Evolutionary conservation across 2,797 vertebrate genomes (phyloP).

Genomic region (Eulemur mongoz): DNA sequence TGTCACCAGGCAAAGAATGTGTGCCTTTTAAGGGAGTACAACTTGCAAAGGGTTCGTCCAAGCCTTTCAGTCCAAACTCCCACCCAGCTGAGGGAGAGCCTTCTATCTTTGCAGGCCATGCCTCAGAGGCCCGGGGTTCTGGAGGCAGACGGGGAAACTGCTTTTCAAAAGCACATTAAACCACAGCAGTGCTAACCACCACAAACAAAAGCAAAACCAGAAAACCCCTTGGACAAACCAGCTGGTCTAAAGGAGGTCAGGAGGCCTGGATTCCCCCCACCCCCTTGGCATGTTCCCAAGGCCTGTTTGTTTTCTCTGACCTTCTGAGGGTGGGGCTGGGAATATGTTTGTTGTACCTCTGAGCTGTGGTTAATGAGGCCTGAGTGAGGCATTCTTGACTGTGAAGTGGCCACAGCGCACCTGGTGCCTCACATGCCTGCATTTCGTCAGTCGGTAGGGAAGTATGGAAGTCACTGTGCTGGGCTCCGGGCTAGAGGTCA

Average conservation of each 20-base stretch:
- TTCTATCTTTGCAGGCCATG: not conserved
- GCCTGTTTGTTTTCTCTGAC: not conserved
- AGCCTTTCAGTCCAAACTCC: not conserved
- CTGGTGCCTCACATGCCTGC: not conserved
- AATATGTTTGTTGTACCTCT: not conserved
- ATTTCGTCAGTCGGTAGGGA: not conserved
- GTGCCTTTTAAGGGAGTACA: conserved; percentile 9
- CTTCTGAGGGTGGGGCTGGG: not conserved
- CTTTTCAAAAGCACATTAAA: conserved; percentile 29
- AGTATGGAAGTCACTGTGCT: not conserved
- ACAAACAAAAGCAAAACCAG: not conserved
- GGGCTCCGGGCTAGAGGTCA: not conserved
- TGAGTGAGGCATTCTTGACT: not conserved
- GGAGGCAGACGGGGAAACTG: not conserved
- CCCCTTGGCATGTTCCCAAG: not conserved
- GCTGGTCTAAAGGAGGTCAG: not conserved
- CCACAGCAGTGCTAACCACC: not conserved
- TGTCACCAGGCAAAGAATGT: not conserved
- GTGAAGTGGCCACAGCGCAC: not conserved
- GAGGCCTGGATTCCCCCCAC: not conserved
- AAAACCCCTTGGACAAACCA: not conserved
- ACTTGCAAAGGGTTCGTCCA: not conserved
- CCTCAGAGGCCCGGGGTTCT: not conserved
- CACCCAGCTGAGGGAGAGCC: not conserved
- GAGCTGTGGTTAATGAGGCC: not conserved